A percentile compares a stretch with the other conserved stretches of the same genome.
Evolutionary conservation across 1,140 invertebrate genomes (phyloP).

Genomic region (Bombus ignitus): DNA sequence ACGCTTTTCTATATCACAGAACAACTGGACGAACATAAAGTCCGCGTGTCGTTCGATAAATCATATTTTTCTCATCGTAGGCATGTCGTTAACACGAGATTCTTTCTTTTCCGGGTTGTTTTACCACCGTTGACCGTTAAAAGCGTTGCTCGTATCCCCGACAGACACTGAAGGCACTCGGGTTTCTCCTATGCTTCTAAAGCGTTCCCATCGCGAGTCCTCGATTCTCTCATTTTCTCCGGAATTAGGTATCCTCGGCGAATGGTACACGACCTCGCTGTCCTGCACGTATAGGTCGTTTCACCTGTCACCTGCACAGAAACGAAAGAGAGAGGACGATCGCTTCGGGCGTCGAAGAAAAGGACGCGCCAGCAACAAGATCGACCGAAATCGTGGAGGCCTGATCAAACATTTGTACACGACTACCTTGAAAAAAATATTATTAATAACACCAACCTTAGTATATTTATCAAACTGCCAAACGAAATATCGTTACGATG

Average conservation of each 20-base stretch:
- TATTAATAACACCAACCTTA: neutral
- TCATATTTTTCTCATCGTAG: slow-evolving; percentile 16
- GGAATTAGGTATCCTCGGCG: slow-evolving; percentile 66
- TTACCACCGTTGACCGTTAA: slow-evolving; percentile 21
- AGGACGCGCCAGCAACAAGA: slow-evolving; percentile 51
- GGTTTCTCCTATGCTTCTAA: slow-evolving; percentile 49
- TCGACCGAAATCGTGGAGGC: slow-evolving; percentile 49
- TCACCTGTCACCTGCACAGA: slow-evolving; percentile 69
- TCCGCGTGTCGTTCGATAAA: neutral
- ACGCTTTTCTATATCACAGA: slow-evolving; percentile 42
- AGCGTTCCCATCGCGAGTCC: slow-evolving; percentile 52
- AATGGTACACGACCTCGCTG: slow-evolving; percentile 65
- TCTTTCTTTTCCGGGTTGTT: neutral
- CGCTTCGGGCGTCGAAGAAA: slow-evolving; percentile 63
- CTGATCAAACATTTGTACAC: neutral
- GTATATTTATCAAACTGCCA: neutral
- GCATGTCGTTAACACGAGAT: slow-evolving; percentile 37
- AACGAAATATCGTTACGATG: neutral
- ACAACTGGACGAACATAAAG: slow-evolving; percentile 35
- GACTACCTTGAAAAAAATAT: neutral
- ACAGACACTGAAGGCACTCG: neutral
- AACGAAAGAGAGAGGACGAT: slow-evolving; percentile 69
- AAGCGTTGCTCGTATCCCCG: neutral
- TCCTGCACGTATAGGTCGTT: slow-evolving; percentile 69
- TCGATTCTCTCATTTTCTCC: slow-evolving; percentile 64